These are phyloP conservation scores for Phocides pigmalion DNA, from an alignment of 1,140 invertebrate species.

Conservation along the genomic window DNA sequence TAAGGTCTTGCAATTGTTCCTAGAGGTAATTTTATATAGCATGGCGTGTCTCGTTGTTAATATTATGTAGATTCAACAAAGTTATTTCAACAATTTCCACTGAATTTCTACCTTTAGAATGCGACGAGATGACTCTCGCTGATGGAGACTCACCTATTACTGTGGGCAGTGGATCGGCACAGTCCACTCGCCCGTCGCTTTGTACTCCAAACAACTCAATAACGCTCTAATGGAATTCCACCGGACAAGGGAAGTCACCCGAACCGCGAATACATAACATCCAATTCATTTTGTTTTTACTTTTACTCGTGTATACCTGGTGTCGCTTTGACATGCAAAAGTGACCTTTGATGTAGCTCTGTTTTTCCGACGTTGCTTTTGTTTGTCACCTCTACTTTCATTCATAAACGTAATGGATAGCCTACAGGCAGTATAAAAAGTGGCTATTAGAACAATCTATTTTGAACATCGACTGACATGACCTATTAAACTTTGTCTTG, in stretches of 20 bases:
- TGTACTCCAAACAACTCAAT: conserved; percentile 71
- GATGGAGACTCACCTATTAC: conserved; percentile 42
- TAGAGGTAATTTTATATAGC: no score
- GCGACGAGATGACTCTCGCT: conserved; percentile 20
- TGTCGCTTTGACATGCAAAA: conserved; percentile 37
- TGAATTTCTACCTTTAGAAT: conserved; percentile 28
- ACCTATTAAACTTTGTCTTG: no score
- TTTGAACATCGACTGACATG: no score
- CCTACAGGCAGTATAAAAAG: not conserved
- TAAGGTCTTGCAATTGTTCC: no score
- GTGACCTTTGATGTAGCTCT: conserved; percentile 44
- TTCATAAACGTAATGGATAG: not conserved
- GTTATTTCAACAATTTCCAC: conserved; percentile 25
- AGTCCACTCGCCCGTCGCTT: conserved; percentile 54
- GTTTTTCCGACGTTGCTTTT: not conserved
- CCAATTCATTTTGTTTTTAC: conserved; percentile 54
- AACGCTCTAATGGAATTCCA: conserved; percentile 74
- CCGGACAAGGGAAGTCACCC: conserved; percentile 47
- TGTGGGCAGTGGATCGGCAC: conserved; percentile 57
- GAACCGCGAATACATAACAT: conserved; percentile 47
- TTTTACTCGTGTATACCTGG: not conserved
- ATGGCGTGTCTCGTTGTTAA: not conserved
- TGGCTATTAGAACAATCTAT: not conserved
- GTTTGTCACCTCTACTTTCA: conserved; percentile 10
- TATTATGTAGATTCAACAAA: not conserved